These are phyloP conservation scores for Montipora capitata DNA, from an alignment of 92 coral and sea anemone genomes.

Conservation along the genomic window DNA sequence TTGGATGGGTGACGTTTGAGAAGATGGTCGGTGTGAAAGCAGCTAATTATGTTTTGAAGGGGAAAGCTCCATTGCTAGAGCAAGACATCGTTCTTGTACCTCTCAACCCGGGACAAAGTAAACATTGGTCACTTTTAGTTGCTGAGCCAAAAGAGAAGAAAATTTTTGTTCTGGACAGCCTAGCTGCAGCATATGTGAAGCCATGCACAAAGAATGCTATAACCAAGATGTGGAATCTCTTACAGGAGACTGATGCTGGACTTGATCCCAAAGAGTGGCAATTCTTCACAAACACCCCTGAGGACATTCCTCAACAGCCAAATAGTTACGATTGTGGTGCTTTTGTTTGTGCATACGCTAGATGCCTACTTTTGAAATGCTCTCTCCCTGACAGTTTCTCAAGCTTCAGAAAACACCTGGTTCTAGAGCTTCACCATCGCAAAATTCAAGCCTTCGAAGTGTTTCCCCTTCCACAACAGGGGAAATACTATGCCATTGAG, in stretches of 20 bases:
- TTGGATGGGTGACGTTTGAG: no score
- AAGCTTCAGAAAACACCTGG: constrained; percentile 15
- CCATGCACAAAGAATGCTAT: no score
- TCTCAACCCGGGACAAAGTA: no score
- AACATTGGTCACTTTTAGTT: no score
- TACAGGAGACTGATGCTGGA: constrained; percentile 33
- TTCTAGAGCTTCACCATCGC: constrained; percentile 7
- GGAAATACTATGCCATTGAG: constrained; percentile 55
- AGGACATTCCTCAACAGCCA: constrained; percentile 55
- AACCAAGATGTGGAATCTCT: no score
- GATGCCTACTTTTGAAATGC: constrained; percentile 34
- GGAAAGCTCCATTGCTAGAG: no score
- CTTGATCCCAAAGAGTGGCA: constrained; percentile 49
- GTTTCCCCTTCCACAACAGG: constrained; percentile 30
- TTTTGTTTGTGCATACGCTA: constrained; percentile 53
- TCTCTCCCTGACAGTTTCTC: constrained; percentile 6
- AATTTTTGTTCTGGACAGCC: no score
- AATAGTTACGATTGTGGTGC: constrained; percentile 71
- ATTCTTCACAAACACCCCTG: constrained; percentile 32
- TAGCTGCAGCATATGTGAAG: no score
- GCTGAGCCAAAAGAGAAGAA: no score
- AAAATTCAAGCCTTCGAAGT: constrained; percentile 28
- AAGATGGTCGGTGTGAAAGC: no score
- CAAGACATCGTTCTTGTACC: no score
- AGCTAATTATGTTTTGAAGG: no score